A percentile compares a stretch with the other conserved stretches of the same genome.
Evolutionary conservation across 2,113 vertebrate genomes (phyloP).

Genomic region (Nesogale talazaci): DNA sequence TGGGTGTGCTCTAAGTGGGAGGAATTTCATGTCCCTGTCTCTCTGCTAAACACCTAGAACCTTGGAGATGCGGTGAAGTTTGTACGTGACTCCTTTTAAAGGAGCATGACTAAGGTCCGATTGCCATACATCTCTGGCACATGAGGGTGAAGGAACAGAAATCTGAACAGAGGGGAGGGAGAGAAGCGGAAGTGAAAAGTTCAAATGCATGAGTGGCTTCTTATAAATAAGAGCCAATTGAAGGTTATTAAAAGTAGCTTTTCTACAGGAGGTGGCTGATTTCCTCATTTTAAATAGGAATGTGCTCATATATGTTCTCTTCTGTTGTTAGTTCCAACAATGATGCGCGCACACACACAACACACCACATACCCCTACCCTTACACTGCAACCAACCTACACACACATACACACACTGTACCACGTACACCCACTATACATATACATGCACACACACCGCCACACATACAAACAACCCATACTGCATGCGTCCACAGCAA

Average conservation of each 20-base stretch:
- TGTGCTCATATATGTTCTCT: background rate
- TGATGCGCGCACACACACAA: background rate
- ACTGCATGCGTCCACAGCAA: too few relatives aligned
- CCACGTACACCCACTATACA: background rate
- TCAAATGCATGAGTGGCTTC: slow-evolving; percentile 54
- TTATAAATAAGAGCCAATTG: slow-evolving; percentile 27
- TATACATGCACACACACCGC: background rate
- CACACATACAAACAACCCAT: too few relatives aligned
- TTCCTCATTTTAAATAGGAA: slow-evolving; percentile 20
- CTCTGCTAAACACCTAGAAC: slow-evolving; percentile 80
- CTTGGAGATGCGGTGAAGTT: slow-evolving; percentile 80
- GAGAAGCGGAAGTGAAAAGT: slow-evolving; percentile 74
- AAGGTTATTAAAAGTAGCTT: slow-evolving; percentile 49
- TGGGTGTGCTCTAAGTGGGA: slow-evolving; percentile 84
- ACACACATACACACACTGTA: background rate
- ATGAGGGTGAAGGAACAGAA: slow-evolving; percentile 17
- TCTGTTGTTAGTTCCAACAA: background rate
- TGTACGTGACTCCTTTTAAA: slow-evolving; percentile 73
- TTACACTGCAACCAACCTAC: background rate
- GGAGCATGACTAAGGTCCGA: slow-evolving; percentile 66
- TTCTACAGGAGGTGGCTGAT: background rate
- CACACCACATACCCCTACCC: background rate
- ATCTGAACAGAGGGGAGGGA: slow-evolving; percentile 41
- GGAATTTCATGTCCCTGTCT: slow-evolving; percentile 83
- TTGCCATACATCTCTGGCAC: slow-evolving; percentile 51